phyloP scores from a whole-genome alignment of 2,888 invertebrate genomes.

The Athetis lepigone region DNA sequence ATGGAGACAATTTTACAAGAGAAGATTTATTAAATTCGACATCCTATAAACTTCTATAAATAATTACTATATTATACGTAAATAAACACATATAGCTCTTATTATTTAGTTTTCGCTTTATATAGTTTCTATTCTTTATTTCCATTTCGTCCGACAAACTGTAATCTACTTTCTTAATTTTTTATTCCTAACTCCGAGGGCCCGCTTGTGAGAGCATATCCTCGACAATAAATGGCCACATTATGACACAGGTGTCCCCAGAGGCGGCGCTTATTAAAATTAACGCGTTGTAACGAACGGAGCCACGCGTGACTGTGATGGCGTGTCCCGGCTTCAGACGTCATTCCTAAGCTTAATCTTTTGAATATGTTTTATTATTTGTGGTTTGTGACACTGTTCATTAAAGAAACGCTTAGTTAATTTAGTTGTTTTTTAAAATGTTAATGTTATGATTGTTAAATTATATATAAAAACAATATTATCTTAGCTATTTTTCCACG shows the following conservation, averaged over 20 bases:
- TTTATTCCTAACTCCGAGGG: too few species aligned
- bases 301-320: conserved; percentile 36
- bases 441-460: neutral
- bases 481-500: too few species aligned
- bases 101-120: too few species aligned
- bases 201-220: conserved; percentile 4
- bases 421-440: neutral
- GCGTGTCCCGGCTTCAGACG: conserved; percentile 41
- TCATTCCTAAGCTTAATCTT: conserved; percentile 52
- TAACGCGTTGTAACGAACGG: conserved; percentile 48
- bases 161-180: too few species aligned
- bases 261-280: conserved; percentile 50
- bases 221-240: conserved; percentile 30
- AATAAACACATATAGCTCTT: too few species aligned
- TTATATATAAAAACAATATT: too few species aligned
- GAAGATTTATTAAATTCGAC: too few species aligned
- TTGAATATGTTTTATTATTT: conserved; percentile 56
- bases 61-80: too few species aligned
- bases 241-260: conserved; percentile 35
- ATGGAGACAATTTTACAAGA: too few species aligned
- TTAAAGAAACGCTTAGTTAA: neutral
- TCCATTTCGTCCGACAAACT: too few species aligned
- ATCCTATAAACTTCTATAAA: too few species aligned
- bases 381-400: conserved; percentile 31
- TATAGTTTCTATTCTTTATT: too few species aligned